Evolutionary conservation across 1,140 invertebrate genomes (phyloP).

Genomic region (Caenorhabditis inopinata): DNA sequence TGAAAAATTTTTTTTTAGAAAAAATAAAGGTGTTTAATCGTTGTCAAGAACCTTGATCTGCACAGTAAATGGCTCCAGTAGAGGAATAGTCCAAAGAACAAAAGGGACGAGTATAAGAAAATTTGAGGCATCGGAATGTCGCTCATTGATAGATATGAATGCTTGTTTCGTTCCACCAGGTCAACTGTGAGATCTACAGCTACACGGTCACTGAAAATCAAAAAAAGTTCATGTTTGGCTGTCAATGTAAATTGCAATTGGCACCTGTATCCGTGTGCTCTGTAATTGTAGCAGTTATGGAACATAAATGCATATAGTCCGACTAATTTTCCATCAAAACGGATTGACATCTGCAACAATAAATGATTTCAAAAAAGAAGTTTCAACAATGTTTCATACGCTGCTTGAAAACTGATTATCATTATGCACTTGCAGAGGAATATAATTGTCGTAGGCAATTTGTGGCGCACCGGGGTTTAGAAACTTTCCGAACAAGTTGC

Average conservation of each 20-base stretch:
- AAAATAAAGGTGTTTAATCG: too few species aligned
- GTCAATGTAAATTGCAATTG: neutral
- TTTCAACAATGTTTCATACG: neutral
- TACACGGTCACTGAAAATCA: slow-evolving; percentile 52
- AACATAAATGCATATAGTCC: slow-evolving; percentile 93
- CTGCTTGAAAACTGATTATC: slow-evolving; percentile 10
- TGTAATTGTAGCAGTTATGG: slow-evolving; percentile 84
- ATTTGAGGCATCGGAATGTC: slow-evolving; percentile 90
- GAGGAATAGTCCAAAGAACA: slow-evolving; percentile 84
- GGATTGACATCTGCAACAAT: slow-evolving; percentile 76
- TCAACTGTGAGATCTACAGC: slow-evolving; percentile 68
- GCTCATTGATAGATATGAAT: slow-evolving; percentile 91
- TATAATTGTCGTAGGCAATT: slow-evolving; percentile 25
- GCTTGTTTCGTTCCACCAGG: slow-evolving; percentile 74
- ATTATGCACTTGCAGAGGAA: neutral
- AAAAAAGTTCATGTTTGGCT: neutral
- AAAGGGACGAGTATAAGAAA: slow-evolving; percentile 84
- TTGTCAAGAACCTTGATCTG: slow-evolving; percentile 80
- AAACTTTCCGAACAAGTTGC: slow-evolving; percentile 23
- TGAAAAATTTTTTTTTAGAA: too few species aligned
- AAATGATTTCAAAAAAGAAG: neutral
- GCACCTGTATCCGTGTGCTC: slow-evolving; percentile 66
- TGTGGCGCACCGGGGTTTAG: slow-evolving; percentile 18
- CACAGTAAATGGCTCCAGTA: slow-evolving; percentile 88
- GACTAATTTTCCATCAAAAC: slow-evolving; percentile 78